These are phyloP conservation scores for Crypturellus undulatus DNA, from an alignment of 2,113 vertebrate genomes.

Conservation along the genomic window DNA sequence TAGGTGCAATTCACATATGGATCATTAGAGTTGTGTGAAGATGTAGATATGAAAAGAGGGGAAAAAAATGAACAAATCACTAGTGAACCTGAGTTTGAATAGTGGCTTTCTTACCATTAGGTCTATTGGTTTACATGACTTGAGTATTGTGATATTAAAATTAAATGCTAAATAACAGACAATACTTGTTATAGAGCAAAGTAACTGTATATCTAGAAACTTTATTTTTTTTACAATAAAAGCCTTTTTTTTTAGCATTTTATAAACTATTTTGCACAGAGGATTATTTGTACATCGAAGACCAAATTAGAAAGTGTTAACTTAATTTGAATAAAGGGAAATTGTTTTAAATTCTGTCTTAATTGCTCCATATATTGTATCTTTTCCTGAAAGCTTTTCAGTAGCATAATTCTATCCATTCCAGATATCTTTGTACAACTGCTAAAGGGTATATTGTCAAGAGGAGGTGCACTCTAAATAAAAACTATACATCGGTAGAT, in stretches of 20 bases:
- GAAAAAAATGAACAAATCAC: background rate
- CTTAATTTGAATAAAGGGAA: conserved; percentile 73
- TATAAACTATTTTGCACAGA: conserved; percentile 75
- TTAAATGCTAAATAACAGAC: conserved; percentile 15
- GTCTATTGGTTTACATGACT: conserved; percentile 23
- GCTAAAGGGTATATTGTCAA: background rate
- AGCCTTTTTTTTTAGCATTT: conserved; percentile 40
- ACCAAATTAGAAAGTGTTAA: conserved; percentile 3
- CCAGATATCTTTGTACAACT: background rate
- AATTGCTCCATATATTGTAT: background rate
- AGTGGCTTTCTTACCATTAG: conserved; percentile 44
- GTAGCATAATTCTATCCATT: background rate
- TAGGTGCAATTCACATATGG: background rate
- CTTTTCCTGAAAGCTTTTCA: background rate
- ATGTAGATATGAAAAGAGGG: background rate
- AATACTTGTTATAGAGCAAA: conserved; percentile 39
- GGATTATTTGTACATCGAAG: conserved; percentile 69
- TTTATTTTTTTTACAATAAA: conserved; percentile 74
- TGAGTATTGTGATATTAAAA: background rate
- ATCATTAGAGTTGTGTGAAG: background rate
- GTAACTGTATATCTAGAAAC: conserved; percentile 48
- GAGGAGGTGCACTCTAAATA: background rate
- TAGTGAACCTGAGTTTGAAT: conserved; percentile 6
- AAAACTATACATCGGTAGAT: background rate
- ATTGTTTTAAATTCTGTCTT: background rate